Evolutionary conservation across 2,888 invertebrate species (phyloP), one percentile per base, ranked within the genome.

Genomic region (Eupsilia transversa): DNA sequence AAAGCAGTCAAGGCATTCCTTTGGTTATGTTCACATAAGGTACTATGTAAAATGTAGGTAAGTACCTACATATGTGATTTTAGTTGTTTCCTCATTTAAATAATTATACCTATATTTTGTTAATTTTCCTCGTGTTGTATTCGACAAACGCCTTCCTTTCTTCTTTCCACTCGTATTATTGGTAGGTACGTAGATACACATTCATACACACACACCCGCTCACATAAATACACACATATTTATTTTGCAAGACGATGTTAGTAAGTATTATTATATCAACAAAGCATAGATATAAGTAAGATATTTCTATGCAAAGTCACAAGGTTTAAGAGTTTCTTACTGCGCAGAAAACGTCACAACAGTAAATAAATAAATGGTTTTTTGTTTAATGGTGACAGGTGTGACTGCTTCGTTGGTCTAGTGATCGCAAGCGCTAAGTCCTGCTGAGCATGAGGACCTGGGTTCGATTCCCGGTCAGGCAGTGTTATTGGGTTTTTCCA

Each of bases 1-100:
- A 60, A 72, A 54, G 7, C 33, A 14, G 17, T 33, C 72, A 60
- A 59, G 27, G 14, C 64, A 20, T 65, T 65, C 5, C 79, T 79
- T 61, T 79, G 79, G 59, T 77, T 49, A 33, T 52, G 33, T 57
- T 63, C 57, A 71, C 70, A 20, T 71, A 63, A 7, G n/a, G 30
- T 33, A 67, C 1, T 17, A 20, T 43, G 20, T 61, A 35, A 56
- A 63, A 56, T 6, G 27, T 75, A 27, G 23, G 4, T 57, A 3
- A 12, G 3, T 41, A 41, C 12, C 2, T 41, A 41, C 14, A 0
- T 52, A 41, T 17, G 30, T 74, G 54, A n/a, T 30, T 33, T 14
- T 38, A 63, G 23, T 9, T 1, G 27, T 61, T 54, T 35, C 20
- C 33, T 77, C 33, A 71, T 71, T 49, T 41, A 1, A 60, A 70